Percentiles rank a stretch among this genome's conserved stretches.
Conservation (phyloP, 2,888 invertebrate genomes). For the Aphidius colemani region DNA sequence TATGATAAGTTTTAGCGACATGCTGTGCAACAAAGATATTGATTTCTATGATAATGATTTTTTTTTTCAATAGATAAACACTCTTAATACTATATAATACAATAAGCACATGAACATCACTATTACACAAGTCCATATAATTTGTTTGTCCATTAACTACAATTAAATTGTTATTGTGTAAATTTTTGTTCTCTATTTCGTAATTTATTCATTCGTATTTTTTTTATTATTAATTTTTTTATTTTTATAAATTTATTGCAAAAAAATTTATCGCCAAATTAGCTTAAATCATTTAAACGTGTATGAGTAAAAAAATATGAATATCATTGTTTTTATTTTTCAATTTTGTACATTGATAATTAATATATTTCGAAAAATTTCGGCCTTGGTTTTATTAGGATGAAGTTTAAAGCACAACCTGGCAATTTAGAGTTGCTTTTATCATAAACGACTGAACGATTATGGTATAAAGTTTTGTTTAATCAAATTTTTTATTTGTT, state of each 20-base stretch:
- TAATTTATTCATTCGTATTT: slow-evolving; percentile 1
- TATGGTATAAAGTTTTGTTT: not conserved
- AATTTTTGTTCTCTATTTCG: slow-evolving; percentile 36
- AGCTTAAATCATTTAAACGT: too few species aligned
- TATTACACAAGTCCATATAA: slow-evolving; percentile 55
- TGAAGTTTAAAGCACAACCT: not conserved
- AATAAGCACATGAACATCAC: slow-evolving; percentile 56
- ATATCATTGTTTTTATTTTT: slow-evolving; percentile 13
- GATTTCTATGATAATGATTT: slow-evolving; percentile 43
- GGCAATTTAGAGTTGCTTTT: not conserved
- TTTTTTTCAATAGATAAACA: slow-evolving; percentile 42
- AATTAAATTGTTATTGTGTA: slow-evolving; percentile 43
- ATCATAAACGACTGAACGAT: not conserved
- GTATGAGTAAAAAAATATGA: not conserved
- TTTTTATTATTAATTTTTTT: not conserved
- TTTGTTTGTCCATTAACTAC: slow-evolving; percentile 45
- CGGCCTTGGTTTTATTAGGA: not conserved
- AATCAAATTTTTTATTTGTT: not conserved
- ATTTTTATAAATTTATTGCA: slow-evolving; percentile 1
- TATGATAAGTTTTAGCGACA: slow-evolving; percentile 37
- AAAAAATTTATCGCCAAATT: slow-evolving; percentile 10
- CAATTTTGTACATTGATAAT: not conserved
- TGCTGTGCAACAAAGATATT: slow-evolving; percentile 50
- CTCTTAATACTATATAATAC: slow-evolving; percentile 50
- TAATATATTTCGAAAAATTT: not conserved